Evolutionary conservation across 2,113 vertebrate genomes (phyloP).

Genomic region (Melanerpes aurifrons): DNA sequence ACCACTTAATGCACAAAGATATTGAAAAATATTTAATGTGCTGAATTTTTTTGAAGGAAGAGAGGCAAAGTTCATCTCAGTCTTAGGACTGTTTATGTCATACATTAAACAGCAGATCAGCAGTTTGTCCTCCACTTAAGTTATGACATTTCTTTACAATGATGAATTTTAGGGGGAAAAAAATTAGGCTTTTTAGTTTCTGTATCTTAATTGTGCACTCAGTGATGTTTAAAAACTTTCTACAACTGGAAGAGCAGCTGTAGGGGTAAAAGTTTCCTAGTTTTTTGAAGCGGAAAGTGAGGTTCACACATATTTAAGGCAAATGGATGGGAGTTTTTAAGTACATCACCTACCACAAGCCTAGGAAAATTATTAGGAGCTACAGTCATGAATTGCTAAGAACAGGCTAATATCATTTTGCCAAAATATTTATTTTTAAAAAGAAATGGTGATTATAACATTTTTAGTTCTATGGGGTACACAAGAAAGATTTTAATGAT

Average conservation of each 20-base stretch:
- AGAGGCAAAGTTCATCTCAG: neutral
- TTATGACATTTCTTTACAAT: neutral
- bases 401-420: neutral
- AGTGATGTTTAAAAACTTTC: neutral
- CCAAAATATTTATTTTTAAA: neutral
- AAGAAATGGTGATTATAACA: neutral
- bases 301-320: neutral
- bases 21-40: neutral
- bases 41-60: neutral
- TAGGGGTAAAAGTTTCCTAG: neutral
- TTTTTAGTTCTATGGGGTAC: neutral
- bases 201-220: neutral
- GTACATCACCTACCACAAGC: neutral
- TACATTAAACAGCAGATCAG: neutral
- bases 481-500: neutral
- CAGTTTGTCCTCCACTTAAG: neutral
- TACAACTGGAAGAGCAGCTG: neutral
- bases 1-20: neutral
- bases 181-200: neutral
- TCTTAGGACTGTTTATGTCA: neutral
- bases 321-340: neutral
- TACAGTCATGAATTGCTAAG: neutral
- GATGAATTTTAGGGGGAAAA: neutral
- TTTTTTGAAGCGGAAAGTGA: neutral
- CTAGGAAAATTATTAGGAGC: neutral